A percentile compares a stretch with the other conserved stretches of the same genome.
phyloP scores from a whole-genome alignment of 2,113 vertebrate species.

The Scomber japonicus region DNA sequence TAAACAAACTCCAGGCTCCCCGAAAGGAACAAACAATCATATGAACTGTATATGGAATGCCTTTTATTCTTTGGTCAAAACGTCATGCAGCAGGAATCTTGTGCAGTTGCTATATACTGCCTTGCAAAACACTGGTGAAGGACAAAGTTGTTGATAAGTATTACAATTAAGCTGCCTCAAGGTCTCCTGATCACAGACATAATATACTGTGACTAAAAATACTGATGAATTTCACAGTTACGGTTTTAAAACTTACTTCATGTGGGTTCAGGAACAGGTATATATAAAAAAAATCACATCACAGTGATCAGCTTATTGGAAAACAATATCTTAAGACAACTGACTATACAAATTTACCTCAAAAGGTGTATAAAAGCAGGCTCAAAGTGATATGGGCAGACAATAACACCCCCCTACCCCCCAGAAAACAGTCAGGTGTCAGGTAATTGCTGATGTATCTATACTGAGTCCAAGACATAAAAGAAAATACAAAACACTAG shows the following conservation, averaged over 20 bases:
- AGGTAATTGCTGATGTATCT: not conserved
- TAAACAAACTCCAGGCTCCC: constrained; percentile 5
- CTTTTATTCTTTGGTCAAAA: constrained; percentile 78
- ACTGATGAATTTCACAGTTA: constrained; percentile 23
- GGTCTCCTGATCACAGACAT: constrained; percentile 49
- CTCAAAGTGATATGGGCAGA: constrained; percentile 54
- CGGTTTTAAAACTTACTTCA: constrained; percentile 27
- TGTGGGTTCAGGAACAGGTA: constrained; percentile 32
- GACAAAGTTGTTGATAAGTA: constrained; percentile 47
- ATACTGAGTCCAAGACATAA: constrained; percentile 43
- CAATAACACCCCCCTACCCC: constrained; percentile 29
- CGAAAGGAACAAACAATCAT: constrained; percentile 47
- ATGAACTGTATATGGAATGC: constrained; percentile 64
- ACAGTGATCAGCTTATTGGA: constrained; percentile 58
- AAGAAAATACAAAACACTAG: constrained; percentile 45
- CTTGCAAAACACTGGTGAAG: constrained; percentile 51
- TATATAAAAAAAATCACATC: constrained; percentile 36
- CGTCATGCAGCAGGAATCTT: constrained; percentile 76
- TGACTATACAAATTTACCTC: constrained; percentile 55
- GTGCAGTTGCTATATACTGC: constrained; percentile 55
- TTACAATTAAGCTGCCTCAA: constrained; percentile 75
- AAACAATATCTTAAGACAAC: constrained; percentile 39
- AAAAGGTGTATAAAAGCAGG: constrained; percentile 69
- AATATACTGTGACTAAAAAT: constrained; percentile 39
- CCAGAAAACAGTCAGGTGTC: constrained; percentile 35